These are phyloP conservation scores for Chydorus sphaericus DNA, from an alignment of 2,888 invertebrate species.

Conservation along the genomic window DNA sequence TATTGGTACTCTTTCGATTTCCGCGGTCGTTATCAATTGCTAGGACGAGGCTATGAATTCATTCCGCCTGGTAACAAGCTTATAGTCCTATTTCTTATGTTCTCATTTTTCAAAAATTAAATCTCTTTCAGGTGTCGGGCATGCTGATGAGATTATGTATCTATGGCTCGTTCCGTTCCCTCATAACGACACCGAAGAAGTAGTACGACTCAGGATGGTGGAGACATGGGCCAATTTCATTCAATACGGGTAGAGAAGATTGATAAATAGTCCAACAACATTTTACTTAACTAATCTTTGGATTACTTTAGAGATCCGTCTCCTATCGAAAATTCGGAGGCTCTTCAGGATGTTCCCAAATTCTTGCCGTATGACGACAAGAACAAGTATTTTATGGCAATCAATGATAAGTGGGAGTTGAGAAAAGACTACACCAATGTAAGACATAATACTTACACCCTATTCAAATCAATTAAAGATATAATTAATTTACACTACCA, in stretches of 20 bases:
- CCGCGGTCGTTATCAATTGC: conserved; percentile 26
- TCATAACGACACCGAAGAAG: conserved; percentile 18
- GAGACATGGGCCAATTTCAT: conserved; percentile 33
- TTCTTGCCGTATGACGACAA: conserved; percentile 9
- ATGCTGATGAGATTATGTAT: conserved; percentile 44
- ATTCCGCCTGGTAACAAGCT: conserved; percentile 16
- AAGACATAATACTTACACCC: too few relatives aligned
- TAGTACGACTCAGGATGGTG: conserved; percentile 34
- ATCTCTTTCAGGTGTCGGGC: conserved; percentile 41
- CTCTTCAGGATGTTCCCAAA: conserved; percentile 9
- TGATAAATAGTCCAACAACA: too few relatives aligned
- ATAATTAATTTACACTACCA: not conserved
- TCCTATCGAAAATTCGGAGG: conserved; percentile 2
- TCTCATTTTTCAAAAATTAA: too few relatives aligned
- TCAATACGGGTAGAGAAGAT: conserved; percentile 25
- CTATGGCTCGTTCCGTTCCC: conserved; percentile 31
- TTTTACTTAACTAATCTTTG: too few relatives aligned
- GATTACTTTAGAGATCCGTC: conserved; percentile 12
- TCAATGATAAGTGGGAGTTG: conserved; percentile 1
- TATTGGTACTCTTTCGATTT: conserved; percentile 38
- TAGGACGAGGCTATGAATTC: conserved; percentile 5
- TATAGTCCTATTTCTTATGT: too few relatives aligned
- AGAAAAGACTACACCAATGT: conserved; percentile 8
- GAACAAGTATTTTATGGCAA: not conserved
- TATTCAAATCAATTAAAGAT: not conserved